Evolutionary conservation across 30 jellyfish, hydroid and myxozoan genomes (phyloP).

Genomic region (Nemopilema nomurai): DNA sequence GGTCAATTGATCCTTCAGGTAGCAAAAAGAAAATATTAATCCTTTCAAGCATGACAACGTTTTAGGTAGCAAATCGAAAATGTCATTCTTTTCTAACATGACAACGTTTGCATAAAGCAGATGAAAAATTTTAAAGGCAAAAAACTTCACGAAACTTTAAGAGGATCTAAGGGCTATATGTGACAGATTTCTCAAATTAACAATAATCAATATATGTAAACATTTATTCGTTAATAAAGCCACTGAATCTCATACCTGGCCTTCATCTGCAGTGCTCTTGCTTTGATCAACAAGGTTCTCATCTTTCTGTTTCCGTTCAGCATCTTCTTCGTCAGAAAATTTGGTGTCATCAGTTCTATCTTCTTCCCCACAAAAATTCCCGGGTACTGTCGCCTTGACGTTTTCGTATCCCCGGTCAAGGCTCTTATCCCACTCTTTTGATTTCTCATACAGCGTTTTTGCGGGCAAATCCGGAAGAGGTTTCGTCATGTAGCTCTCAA

Average conservation of each 20-base stretch:
- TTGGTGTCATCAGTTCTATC: neutral
- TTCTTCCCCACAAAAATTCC: neutral
- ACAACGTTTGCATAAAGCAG: too few relatives aligned
- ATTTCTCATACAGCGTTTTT: conserved; percentile 37
- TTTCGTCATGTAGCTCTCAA: conserved; percentile 19
- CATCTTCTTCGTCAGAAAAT: neutral
- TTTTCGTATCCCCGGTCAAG: conserved; percentile 23
- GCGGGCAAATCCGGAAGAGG: conserved; percentile 64
- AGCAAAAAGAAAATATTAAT: neutral
- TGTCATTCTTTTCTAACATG: too few relatives aligned
- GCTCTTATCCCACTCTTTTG: conserved; percentile 47
- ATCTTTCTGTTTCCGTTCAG: neutral
- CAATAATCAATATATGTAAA: too few relatives aligned
- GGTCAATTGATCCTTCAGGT: neutral
- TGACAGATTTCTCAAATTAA: too few relatives aligned
- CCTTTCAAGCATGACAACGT: neutral
- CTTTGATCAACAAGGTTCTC: neutral
- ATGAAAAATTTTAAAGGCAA: too few relatives aligned
- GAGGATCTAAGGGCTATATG: too few relatives aligned
- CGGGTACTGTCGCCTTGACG: conserved; percentile 5
- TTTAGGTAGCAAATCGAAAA: too few relatives aligned
- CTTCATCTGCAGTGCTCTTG: neutral
- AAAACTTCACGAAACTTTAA: too few relatives aligned
- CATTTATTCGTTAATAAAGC: neutral
- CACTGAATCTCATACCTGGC: neutral